Percentiles rank a stretch among this genome's conserved stretches.
Conservation (phyloP, 2,888 invertebrate genomes). For the Gandaritis pyraliata region DNA sequence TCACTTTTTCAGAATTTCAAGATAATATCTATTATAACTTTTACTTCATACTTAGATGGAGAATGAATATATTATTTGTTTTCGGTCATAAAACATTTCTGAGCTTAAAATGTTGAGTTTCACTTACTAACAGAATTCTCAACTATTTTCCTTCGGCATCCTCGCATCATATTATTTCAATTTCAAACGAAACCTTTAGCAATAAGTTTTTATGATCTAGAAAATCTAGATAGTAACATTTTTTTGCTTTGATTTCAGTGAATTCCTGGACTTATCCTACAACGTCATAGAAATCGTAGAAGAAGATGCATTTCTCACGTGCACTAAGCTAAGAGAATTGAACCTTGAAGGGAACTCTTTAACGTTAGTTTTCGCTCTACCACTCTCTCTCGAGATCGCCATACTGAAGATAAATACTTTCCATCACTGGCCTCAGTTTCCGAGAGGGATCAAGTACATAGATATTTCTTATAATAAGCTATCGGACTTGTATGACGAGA, state of each 20-base stretch:
- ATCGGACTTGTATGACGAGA: constrained; percentile 68
- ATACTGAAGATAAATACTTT: constrained; percentile 72
- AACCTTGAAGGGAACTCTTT: constrained; percentile 79
- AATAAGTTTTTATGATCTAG: too few relatives aligned
- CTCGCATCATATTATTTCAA: too few relatives aligned
- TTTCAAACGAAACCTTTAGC: too few relatives aligned
- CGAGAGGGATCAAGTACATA: constrained; percentile 70
- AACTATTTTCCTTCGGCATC: too few relatives aligned
- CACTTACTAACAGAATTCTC: too few relatives aligned
- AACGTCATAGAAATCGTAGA: constrained; percentile 77
- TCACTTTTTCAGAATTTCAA: too few relatives aligned
- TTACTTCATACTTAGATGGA: too few relatives aligned
- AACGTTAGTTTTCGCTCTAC: constrained; percentile 70
- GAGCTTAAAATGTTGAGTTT: too few relatives aligned
- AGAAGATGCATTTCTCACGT: constrained; percentile 66
- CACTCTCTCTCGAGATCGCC: constrained; percentile 68
- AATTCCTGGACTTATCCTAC: constrained; percentile 75
- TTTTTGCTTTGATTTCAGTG: constrained; percentile 53
- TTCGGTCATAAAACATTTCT: too few relatives aligned
- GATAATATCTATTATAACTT: too few relatives aligned
- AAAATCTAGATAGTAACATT: background rate
- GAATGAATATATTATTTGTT: too few relatives aligned
- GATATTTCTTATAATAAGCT: constrained; percentile 76
- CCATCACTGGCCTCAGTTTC: constrained; percentile 75
- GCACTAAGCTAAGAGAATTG: constrained; percentile 69